Base-by-base conservation (phyloP, 2,888 invertebrate species). In the Heterodera filipjevi region DNA sequence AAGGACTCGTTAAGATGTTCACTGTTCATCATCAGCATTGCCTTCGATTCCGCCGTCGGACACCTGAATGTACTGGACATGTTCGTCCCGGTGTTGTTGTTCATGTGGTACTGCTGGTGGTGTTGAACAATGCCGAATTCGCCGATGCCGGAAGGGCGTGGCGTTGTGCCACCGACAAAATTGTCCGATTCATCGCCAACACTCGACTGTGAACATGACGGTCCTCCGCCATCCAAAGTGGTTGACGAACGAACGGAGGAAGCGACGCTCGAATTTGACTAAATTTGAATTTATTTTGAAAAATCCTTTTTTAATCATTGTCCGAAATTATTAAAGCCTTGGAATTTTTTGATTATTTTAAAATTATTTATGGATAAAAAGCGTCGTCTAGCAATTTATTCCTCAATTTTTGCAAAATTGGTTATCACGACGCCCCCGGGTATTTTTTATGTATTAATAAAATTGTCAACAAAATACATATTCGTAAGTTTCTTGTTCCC, bases 1-100 rank as follows among this genome's bases (percentile, higher is more conserved):
- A 68, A 68, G 35, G 68, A 68, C 33, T 68, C 68, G 68, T 68
- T 68, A 35, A 22, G 68, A 32, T 68, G 68, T 33, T 59, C 27
- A 59, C 27, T 59, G 27, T 10, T 27, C 59, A 59, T 59, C 59
- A 27, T n/a, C 59, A 27, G 19, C 27, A 27, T 59, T 59, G 59
- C 27, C 5, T n/a, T n/a, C 10, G 59, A 27, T 59, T 10, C 27
- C 27, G 59, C 27, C 10, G 59, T n/a, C 27, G 59, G 27, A 27
- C 59, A 27, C 59, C 59, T 10, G 22, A 59, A 59, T 59, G 59
- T 59, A 12, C 59, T 59, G 3, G n/a, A 3, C 59, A 27, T 59
- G 1, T 59, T 59, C 59, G 22, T 27, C 22, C 59, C 68, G 14
- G 6, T 33, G 16, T 33, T 68, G 68, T 68, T 32, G 33, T 19